These are phyloP conservation scores for Amphipyra berbera DNA, from an alignment of 2,888 invertebrate species.

Conservation along the genomic window DNA sequence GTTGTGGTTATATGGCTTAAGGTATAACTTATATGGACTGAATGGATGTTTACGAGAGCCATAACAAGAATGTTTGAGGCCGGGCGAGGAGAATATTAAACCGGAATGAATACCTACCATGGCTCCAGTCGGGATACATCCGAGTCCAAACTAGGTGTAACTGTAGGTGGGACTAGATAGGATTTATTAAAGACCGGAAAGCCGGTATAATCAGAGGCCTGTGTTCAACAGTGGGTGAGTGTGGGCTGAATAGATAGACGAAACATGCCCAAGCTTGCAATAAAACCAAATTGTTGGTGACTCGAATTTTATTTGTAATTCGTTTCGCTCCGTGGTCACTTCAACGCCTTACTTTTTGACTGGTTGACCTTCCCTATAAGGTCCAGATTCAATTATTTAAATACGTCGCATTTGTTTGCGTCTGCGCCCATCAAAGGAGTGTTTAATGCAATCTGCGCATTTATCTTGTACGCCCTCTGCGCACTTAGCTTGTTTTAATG, in stretches of 20 bases:
- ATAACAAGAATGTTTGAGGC: slow-evolving; percentile 28
- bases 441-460: slow-evolving; percentile 50
- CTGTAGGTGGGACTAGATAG: slow-evolving; percentile 8
- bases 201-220: slow-evolving; percentile 7
- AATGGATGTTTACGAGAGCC: slow-evolving; percentile 26
- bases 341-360: slow-evolving; percentile 34
- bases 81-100: slow-evolving; percentile 20
- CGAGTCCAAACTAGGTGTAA: slow-evolving; percentile 5
- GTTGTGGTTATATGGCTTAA: slow-evolving; percentile 6
- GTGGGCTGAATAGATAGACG: slow-evolving; percentile 31
- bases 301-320: slow-evolving; percentile 14
- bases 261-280: slow-evolving; percentile 20
- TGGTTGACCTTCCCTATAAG: slow-evolving; percentile 48
- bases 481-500: slow-evolving; percentile 48
- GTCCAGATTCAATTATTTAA: slow-evolving; percentile 51
- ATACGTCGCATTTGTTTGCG: slow-evolving; percentile 38
- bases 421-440: slow-evolving; percentile 53
- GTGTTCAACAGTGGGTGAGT: slow-evolving; percentile 25
- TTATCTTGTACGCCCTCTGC: slow-evolving; percentile 52
- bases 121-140: slow-evolving; percentile 24
- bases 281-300: slow-evolving; percentile 40
- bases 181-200: slow-evolving; percentile 20
- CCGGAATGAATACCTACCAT: neutral
- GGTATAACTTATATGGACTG: slow-evolving; percentile 23
- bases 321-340: slow-evolving; percentile 20